A percentile compares a stretch with the other conserved stretches of the same genome.
These are phyloP conservation scores for Tyto alba DNA, from an alignment of 2,113 vertebrate genomes.

Conservation along the genomic window DNA sequence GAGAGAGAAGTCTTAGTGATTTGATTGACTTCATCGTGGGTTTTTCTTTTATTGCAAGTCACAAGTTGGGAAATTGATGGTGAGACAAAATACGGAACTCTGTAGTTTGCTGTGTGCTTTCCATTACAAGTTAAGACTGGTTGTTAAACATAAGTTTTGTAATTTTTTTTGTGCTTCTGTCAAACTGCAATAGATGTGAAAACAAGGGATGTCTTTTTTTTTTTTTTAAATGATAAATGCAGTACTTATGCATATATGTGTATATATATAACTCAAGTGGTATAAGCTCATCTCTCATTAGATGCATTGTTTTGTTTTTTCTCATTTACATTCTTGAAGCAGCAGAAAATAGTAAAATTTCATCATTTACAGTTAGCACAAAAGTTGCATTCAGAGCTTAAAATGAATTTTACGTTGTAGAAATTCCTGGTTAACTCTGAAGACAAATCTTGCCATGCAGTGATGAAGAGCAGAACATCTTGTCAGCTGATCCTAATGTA, in stretches of 20 bases:
- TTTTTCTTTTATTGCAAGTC: background rate
- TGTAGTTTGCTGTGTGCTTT: background rate
- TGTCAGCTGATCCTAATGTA: background rate
- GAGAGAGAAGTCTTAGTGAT: background rate
- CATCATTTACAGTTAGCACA: constrained; percentile 47
- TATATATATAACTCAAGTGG: too few species aligned
- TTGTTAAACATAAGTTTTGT: background rate
- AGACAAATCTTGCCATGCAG: background rate
- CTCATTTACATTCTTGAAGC: constrained; percentile 41
- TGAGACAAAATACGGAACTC: background rate
- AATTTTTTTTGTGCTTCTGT: background rate
- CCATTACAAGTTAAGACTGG: background rate
- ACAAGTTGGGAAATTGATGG: background rate
- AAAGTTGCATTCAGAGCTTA: constrained; percentile 44
- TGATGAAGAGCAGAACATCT: background rate
- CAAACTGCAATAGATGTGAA: constrained; percentile 26
- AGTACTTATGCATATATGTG: too few species aligned
- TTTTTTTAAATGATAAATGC: constrained; percentile 1
- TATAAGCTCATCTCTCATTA: constrained; percentile 66
- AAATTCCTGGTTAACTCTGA: background rate
- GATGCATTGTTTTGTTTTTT: constrained; percentile 60
- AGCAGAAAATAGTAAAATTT: constrained; percentile 39
- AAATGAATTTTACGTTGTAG: background rate
- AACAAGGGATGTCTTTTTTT: background rate
- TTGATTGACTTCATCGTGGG: background rate